These are phyloP conservation scores for Halictus ligatus DNA, from an alignment of 2,888 invertebrate genomes.

Conservation along the genomic window DNA sequence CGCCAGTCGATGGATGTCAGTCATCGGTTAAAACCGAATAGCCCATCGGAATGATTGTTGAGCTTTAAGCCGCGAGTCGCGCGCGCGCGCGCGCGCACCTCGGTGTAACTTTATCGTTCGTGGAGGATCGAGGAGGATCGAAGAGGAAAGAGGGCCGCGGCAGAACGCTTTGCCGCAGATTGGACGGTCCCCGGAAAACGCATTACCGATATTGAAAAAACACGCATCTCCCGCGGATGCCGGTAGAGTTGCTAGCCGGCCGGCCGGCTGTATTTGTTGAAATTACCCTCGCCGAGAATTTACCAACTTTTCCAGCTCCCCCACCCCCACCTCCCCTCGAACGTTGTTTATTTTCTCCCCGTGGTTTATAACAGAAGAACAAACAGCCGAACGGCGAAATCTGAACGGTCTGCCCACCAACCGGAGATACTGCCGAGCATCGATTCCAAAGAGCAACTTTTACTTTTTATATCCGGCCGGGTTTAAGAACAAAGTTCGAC, in stretches of 20 bases:
- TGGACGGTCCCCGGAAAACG: conserved; percentile 51
- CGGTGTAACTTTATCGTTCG: conserved; percentile 55
- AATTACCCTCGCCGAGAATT: conserved; percentile 41
- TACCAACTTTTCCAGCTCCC: conserved; percentile 35
- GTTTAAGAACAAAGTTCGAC: background rate
- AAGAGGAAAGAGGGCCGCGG: conserved; percentile 8
- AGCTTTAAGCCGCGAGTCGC: conserved; percentile 47
- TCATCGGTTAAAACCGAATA: conserved; percentile 34
- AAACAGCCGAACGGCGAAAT: conserved; percentile 33
- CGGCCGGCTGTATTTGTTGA: conserved; percentile 18
- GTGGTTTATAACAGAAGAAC: conserved; percentile 40
- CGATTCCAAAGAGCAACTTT: conserved; percentile 28
- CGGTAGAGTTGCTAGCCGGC: background rate
- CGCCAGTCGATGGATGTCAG: conserved; percentile 10
- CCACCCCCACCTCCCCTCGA: too few species aligned
- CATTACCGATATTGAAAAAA: conserved; percentile 68
- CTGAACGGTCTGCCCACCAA: conserved; percentile 17
- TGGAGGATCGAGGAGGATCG: conserved; percentile 2
- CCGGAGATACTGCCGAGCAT: conserved; percentile 16
- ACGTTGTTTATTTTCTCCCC: conserved; percentile 37
- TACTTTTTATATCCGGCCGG: conserved; percentile 39
- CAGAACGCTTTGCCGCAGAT: conserved; percentile 42
- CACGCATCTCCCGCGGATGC: conserved; percentile 18
- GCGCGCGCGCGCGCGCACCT: conserved; percentile 34
- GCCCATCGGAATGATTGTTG: conserved; percentile 47